Percentiles rank a stretch among this genome's conserved stretches.
These are phyloP conservation scores for Ophion slaviceki DNA, from an alignment of 2,888 invertebrate genomes.

Conservation along the genomic window DNA sequence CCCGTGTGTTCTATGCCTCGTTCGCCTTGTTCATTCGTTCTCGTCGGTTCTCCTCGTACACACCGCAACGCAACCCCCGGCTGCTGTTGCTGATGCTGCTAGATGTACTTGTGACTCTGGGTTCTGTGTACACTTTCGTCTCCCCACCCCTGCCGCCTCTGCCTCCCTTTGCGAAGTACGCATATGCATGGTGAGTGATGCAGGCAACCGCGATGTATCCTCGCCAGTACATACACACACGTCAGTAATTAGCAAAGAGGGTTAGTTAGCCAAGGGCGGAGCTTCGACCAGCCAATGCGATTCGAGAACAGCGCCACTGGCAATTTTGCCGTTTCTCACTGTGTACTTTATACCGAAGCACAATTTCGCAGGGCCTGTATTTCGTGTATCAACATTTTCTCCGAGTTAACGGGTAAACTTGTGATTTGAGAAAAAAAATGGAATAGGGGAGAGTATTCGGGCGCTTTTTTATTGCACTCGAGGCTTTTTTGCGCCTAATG, in stretches of 20 bases:
- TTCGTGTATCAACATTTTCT: constrained; percentile 17
- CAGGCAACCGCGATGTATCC: constrained; percentile 55
- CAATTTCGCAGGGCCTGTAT: constrained; percentile 2
- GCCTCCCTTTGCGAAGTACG: constrained; percentile 10
- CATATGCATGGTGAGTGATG: constrained; percentile 34
- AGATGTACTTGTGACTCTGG: constrained; percentile 39
- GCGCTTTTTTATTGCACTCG: neutral
- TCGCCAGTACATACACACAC: constrained; percentile 69
- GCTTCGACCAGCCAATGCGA: constrained; percentile 76
- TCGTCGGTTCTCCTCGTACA: constrained; percentile 49
- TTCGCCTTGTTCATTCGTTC: constrained; percentile 66
- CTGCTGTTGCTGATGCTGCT: constrained; percentile 56
- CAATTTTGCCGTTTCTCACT: constrained; percentile 35
- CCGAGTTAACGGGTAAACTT: constrained; percentile 1
- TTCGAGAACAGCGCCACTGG: constrained; percentile 67
- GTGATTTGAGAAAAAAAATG: neutral
- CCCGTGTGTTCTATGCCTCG: constrained; percentile 47
- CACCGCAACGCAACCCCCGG: constrained; percentile 58
- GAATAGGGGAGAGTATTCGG: neutral
- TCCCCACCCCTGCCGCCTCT: constrained; percentile 12
- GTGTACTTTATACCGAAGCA: constrained; percentile 18
- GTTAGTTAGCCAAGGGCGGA: constrained; percentile 80
- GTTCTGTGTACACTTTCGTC: constrained; percentile 50
- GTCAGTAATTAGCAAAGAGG: constrained; percentile 80
- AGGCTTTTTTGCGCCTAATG: neutral